A percentile compares a stretch with the other conserved stretches of the same genome.
phyloP scores from a whole-genome alignment of 2,797 vertebrate species.

The Silurus lanzhouensis region DNA sequence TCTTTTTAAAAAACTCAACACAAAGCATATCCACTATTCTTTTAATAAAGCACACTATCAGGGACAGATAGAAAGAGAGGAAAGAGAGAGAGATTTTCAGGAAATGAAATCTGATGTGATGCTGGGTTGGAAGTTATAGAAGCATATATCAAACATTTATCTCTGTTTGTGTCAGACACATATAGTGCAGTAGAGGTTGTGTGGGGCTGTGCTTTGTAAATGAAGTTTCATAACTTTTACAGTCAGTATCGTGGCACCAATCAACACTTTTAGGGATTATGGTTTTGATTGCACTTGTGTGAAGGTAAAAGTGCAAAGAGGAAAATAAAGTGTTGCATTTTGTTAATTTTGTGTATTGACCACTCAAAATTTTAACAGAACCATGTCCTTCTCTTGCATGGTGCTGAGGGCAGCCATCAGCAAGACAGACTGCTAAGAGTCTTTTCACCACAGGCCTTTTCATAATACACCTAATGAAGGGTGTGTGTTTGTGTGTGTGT shows the following conservation, averaged over 20 bases:
- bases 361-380: neutral
- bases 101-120: constrained; percentile 79
- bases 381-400: constrained; percentile 1
- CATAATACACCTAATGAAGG: constrained; percentile 84
- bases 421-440: constrained; percentile 69
- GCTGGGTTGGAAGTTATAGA: constrained; percentile 36
- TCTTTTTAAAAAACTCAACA: constrained; percentile 49
- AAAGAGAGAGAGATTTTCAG: constrained; percentile 61
- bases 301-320: neutral
- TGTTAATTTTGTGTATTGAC: neutral
- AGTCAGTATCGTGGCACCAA: neutral
- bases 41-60: constrained; percentile 52
- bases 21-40: constrained; percentile 42
- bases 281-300: neutral
- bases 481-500: constrained; percentile 56
- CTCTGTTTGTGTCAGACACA: constrained; percentile 34
- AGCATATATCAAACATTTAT: constrained; percentile 41
- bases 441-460: constrained; percentile 72
- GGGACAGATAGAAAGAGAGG: constrained; percentile 48
- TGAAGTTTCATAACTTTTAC: constrained; percentile 28
- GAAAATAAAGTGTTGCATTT: constrained; percentile 4
- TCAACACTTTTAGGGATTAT: constrained; percentile 6
- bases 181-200: constrained; percentile 5
- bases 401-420: constrained; percentile 31
- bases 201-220: constrained; percentile 19